Conservation (phyloP, 2,888 invertebrate species). For the Oligia strigilis region DNA sequence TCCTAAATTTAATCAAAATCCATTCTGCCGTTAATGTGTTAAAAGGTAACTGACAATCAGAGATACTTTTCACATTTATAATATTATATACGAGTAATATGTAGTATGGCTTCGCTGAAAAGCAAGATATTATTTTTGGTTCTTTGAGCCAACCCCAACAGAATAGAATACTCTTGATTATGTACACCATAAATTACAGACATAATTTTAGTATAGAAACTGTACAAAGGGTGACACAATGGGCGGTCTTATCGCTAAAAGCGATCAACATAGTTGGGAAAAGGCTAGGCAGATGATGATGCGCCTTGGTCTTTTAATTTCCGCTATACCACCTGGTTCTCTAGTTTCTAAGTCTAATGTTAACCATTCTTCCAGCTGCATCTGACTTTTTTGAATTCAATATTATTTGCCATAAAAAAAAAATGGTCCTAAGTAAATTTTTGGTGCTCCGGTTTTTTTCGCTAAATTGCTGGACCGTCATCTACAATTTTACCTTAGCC, state of each 20-base stretch:
- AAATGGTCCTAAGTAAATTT: background rate
- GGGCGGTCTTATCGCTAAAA: no score
- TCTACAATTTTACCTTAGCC: background rate
- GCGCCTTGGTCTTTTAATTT: background rate
- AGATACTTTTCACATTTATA: background rate
- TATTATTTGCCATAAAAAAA: background rate
- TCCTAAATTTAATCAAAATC: background rate
- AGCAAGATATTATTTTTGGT: background rate
- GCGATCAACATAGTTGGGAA: no score
- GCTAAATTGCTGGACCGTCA: no score
- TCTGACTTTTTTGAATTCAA: no score
- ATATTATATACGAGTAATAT: no score
- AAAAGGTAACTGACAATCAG: no score
- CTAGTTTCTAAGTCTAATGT: no score
- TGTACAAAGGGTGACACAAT: no score
- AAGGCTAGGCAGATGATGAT: no score
- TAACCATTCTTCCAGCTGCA: background rate
- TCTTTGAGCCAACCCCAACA: background rate
- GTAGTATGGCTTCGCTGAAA: background rate
- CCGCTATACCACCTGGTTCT: background rate
- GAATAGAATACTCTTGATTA: no score
- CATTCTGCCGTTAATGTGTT: background rate
- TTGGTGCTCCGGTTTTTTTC: background rate
- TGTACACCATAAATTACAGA: no score
- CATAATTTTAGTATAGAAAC: no score